Evolutionary conservation across 2,888 invertebrate species (phyloP), one percentile per base, ranked within the genome.

Genomic region (Ennomos quercinarius): DNA sequence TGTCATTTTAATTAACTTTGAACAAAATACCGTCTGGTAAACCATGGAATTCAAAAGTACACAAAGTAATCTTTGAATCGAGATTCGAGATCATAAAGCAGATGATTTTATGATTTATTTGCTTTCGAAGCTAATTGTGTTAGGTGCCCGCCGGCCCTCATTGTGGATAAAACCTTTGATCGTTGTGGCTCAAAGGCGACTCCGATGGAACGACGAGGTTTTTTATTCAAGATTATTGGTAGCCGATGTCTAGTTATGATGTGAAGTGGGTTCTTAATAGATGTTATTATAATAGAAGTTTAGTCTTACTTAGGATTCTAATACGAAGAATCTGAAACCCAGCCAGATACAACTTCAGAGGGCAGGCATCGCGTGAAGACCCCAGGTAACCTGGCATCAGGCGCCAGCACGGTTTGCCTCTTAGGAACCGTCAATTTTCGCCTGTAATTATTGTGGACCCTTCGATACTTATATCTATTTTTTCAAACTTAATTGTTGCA

Each of bases 381-480:
- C 77, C 77, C 88, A 89, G 90, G 90, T 87, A 84, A 73, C 83
- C 83, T 81, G 80, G 71, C 82, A 27, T 27, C 27, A 84, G 92
- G 91, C 92, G 91, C 92, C 92, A 83, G 73, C 73, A 75, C 84
- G 75, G 82, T 80, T 73, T 76, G 80, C 82, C 84, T 86, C 78
- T 89, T 84, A 89, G 87, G 86, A 91, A 90, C 92, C 91, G 84
- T 86, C 91, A 91, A 91, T 92, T 91, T 91, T 85, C 87, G 89
- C 81, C 89, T 90, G 89, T 92, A 92, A 92, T 92, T 92, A 92
- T 91, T 91, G 88, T 90, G 85, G 92, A 89, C 92, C 92, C 92
- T 91, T 90, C 91, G 89, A 91, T 92, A 91, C 91, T 92, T 92
- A 91, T 91, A 87, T 90, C 88, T 87, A 91, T 89, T 92, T 92